Base-by-base conservation (phyloP, 1,140 invertebrate genomes). In the Drosophila chauvacae region DNA sequence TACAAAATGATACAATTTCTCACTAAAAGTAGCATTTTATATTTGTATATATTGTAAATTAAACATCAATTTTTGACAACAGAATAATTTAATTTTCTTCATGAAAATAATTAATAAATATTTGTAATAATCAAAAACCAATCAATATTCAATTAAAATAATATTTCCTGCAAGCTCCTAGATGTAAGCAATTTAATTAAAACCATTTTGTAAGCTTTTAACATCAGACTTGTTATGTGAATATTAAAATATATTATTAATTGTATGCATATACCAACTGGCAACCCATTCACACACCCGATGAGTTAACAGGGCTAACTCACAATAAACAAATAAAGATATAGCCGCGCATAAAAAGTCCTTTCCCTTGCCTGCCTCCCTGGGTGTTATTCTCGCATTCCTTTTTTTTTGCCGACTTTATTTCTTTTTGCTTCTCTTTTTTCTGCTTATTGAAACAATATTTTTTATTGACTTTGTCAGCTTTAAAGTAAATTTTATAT, bases 381-480 rank as follows among this genome's bases (percentile, higher is more conserved):
- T 59, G 42, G 28, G 45, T 76, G 42, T 69, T 81, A 57, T 73
- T 79, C 63, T 66, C 68, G 60, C 78, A 68, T 45, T 76, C 26
- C 62, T 64, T 28, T 77, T 59, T 45, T 45, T 77, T 73, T 66
- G 80, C 84, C 47, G 80, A 70, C 80, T 80, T 71, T 42, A 56
- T 71, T 80, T 82, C 47, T 28, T 80, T 65, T 65, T 60, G 66
- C 41, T 35, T 39, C 28, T 74, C 50, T 60, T 48, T 69, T 80
- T 84, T 81, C 62, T 90, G 85, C 85, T 90, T 90, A 85, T 90
- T 90, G 81, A 90, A 90, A 90, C 78, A 90, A 90, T 90, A 90
- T 90, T 90, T 90, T 72, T 90, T 90, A 90, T 90, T 90, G 85
- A 90, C 86, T 90, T 90, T 90, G 85, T 90, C 85, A 90, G 86